Evolutionary conservation across 2,113 vertebrate species (phyloP), one percentile per base, ranked within the genome.

Genomic region (Petrocephalus zakoni): DNA sequence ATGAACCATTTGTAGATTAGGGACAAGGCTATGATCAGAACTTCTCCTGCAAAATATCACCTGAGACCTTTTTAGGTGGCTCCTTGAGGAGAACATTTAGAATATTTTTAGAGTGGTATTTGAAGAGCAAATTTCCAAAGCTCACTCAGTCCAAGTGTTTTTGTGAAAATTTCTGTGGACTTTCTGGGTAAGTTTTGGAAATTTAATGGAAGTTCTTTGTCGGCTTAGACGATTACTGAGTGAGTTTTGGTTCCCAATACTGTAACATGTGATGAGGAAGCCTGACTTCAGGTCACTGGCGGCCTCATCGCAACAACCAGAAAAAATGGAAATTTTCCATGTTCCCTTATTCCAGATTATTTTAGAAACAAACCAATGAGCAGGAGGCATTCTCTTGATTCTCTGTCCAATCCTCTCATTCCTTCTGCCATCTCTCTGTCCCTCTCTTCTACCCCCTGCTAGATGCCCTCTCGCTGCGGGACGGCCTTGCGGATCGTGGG

Each of bases 401-500:
- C 72, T 42, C 72, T 37, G 13, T 42, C 34, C 37, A 42, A 11
- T 5, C 6, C 34, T 78, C 29, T 78, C 29, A 78, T 1, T 83
- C 5, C 3, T 83, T 21, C 42, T 22, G 17, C n/a, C 49, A 9
- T 47, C 13, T 87, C 7, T 61, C 55, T 11, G 3, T 19, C 21
- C 21, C 29, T 61, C 29, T 47, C 47, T 19, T 34, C 52, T 58
- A 4, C 46, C 53, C 21, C 53, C 2, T 11, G 5, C 13, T 56
- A 99, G 97, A 99, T 99, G 98, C 96, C 98, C 94, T 96, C 95
- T 93, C 96, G 96, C 94, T 95, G 97, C 93, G 95, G 96, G 75
- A 97, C 97, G 90, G 96, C 95, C 91, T 91, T 99, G 92, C 97
- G 96, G 58, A 96, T 99, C 37, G 94, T 96, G 68, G 95, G 96